These are phyloP conservation scores for Trichonephila clavipes DNA, from an alignment of 1,140 invertebrate genomes.

Conservation along the genomic window DNA sequence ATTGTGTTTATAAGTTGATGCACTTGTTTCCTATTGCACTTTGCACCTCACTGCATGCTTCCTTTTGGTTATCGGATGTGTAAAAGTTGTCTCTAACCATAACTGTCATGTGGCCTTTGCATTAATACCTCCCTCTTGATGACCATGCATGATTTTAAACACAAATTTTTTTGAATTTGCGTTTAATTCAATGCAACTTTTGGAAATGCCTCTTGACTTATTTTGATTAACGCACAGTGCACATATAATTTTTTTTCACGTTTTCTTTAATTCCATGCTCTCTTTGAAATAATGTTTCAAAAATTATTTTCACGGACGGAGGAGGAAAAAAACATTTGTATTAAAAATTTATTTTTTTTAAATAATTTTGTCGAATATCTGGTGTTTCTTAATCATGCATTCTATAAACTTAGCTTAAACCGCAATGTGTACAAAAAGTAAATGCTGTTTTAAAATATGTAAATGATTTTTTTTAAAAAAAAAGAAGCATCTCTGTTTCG, in stretches of 20 bases:
- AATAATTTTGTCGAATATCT: too few relatives aligned
- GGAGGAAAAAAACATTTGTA: not conserved
- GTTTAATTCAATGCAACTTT: not conserved
- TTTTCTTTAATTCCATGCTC: not conserved
- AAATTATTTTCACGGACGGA: not conserved
- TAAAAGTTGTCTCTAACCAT: not conserved
- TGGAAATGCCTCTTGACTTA: not conserved
- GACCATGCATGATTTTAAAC: not conserved
- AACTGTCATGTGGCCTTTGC: not conserved
- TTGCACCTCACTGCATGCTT: conserved; percentile 73
- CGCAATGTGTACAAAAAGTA: too few relatives aligned
- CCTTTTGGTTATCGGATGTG: not conserved
- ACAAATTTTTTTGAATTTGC: not conserved
- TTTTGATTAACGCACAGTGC: not conserved
- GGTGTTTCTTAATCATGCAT: too few relatives aligned
- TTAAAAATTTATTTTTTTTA: too few relatives aligned
- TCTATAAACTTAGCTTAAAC: too few relatives aligned
- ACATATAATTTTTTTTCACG: not conserved
- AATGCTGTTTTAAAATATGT: too few relatives aligned
- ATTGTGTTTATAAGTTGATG: conserved; percentile 32
- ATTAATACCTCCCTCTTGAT: not conserved
- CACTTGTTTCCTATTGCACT: conserved; percentile 62
- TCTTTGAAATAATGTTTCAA: too few relatives aligned
- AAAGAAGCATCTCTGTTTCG: too few relatives aligned
- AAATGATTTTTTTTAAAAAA: too few relatives aligned